Evolutionary conservation across 2,113 vertebrate species (phyloP), one percentile per base, ranked within the genome.

Genomic region (Ia io): DNA sequence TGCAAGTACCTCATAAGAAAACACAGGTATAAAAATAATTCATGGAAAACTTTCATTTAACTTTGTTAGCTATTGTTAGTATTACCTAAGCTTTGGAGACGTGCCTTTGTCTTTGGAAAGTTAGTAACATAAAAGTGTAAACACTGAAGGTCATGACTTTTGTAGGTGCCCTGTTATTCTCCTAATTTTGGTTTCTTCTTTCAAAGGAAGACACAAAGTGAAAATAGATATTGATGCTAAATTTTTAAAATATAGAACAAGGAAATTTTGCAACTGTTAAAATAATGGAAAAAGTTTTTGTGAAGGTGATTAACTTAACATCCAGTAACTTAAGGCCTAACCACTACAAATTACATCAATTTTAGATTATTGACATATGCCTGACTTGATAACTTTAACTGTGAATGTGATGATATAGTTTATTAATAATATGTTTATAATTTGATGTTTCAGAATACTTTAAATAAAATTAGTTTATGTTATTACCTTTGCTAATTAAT

Each of bases 1-100:
- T 99, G 99, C 98, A 99, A 99, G 99, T 99, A 99, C 98, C 99
- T 99, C 96, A 99, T 99, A 97, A 98, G 99, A 97, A 99, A 99
- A 94, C 99, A 99, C 99, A 99, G 99, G 99, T 99, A 97, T 1
- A 51, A 74, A 88, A 97, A 37, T 44, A 76, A 70, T 61, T 94
- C 37, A 70, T 12, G 92, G 56, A 86, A 80, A 51, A 78, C 32
- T 78, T 93, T 35, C 35, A 79, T 23, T 92, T 83, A 91, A 47
- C 11, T 92, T 53, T 56, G 74, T 77, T 25, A 56, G 7, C 67
- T 88, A 0, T 71, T 92, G 28, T 79, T 94, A 12, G 3, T 51
- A 17, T 92, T 82, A 94, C 14, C 30, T 74, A 71, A 47, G 18
- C 44, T 80, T 78, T 87, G 6, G 8, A 76, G 23, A 69, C 35